These are phyloP conservation scores for Rotaria socialis DNA, from an alignment of 2,888 invertebrate genomes.

Conservation along the genomic window DNA sequence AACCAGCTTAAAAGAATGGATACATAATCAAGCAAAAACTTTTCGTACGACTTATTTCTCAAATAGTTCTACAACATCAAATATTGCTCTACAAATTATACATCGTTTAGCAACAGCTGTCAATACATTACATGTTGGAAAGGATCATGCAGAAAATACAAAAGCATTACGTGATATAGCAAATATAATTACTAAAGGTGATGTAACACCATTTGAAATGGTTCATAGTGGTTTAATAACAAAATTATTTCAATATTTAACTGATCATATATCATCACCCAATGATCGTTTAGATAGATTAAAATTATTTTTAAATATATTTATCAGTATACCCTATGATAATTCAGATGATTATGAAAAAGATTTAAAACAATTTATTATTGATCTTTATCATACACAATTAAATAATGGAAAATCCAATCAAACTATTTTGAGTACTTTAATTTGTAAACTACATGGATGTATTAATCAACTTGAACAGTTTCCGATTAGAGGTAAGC, in stretches of 20 bases:
- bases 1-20: constrained; percentile 14
- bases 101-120: constrained; percentile 32
- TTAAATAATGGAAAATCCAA: not conserved
- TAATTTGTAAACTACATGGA: constrained; percentile 84
- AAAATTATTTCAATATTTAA: constrained; percentile 80
- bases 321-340: constrained; percentile 63
- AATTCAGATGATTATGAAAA: not conserved
- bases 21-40: constrained; percentile 37
- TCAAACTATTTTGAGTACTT: not conserved
- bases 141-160: constrained; percentile 49
- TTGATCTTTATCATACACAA: constrained; percentile 8
- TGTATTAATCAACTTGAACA: constrained; percentile 95
- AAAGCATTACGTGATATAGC: constrained; percentile 53
- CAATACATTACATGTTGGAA: constrained; percentile 10
- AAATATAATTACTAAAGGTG: constrained; percentile 67
- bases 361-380: constrained; percentile 19
- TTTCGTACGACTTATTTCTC: constrained; percentile 30
- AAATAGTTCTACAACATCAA: not conserved
- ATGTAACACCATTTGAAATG: constrained; percentile 96
- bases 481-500: constrained; percentile 68
- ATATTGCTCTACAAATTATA: constrained; percentile 1
- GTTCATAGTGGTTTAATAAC: constrained; percentile 90
- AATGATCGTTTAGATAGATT: constrained; percentile 62
- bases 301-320: constrained; percentile 82
- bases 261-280: constrained; percentile 56